Base-by-base conservation (phyloP, 2,888 invertebrate species). In the Sericinus montela region DNA sequence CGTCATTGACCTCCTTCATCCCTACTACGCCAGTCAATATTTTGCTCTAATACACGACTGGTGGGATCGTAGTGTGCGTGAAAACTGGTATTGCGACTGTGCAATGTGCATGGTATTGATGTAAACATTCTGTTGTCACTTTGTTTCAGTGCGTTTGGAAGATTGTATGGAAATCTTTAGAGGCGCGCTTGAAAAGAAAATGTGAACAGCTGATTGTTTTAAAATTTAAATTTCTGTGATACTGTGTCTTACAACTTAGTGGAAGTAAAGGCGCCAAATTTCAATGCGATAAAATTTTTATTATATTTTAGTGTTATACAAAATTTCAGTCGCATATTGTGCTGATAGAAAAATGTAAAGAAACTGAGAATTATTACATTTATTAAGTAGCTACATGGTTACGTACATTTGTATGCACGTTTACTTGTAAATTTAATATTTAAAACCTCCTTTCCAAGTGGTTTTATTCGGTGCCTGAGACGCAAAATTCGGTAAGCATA, bases 121-220 rank as follows among this genome's bases (percentile, higher is more conserved):
- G 84, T 86, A 83, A 85, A 85, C 82, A 84, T 76, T 77, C 73
- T 67, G 72, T 75, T 80, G 80, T 79, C 78, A 80, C 74, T 78
- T 69, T 68, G 66, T 80, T 86, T 76, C 81, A 83, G 83, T 83
- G 76, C 76, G 79, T 79, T 80, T 75, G 65, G 69, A 73, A 65
- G 70, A 73, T 67, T 69, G 74, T 69, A 72, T 72, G 69, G 66
- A 65, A 69, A 68, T 72, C 70, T 67, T 65, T 57, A 57, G 53
- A 71, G 71, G 63, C 73, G 70, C 69, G 65, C 55, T 57, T 62
- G 55, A 69, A 63, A 65, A 66, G 54, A 71, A 69, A 64, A 78
- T 79, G 78, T 79, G 71, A 82, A 76, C 80, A 84, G 80, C 80
- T 82, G 82, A 75, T 79, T 66, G 46, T 47, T 13, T 39, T 19